Evolutionary conservation across 92 coral and sea anemone species (phyloP).

Genomic region (Porites evermanni): DNA sequence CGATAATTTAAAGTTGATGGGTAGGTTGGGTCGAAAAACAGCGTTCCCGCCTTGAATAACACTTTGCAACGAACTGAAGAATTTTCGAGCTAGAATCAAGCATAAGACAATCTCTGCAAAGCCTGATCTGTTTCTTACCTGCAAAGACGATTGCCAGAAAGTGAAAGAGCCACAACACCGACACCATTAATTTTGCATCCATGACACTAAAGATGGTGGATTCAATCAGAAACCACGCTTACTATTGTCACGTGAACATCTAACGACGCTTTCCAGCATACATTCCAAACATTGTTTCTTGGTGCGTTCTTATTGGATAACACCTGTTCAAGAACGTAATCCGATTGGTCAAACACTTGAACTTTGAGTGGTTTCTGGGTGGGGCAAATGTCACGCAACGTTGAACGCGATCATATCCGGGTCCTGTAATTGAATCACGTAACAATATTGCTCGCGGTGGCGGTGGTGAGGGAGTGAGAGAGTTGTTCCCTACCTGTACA

Average conservation of each 20-base stretch:
- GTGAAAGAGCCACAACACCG: conserved; percentile 27
- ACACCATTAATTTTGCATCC: conserved; percentile 17
- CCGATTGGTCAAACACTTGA: conserved; percentile 34
- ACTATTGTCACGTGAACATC: conserved; percentile 29
- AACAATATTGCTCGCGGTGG: too few relatives aligned
- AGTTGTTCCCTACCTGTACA: too few relatives aligned
- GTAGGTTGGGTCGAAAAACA: conserved; percentile 9
- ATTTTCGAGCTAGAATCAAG: not conserved
- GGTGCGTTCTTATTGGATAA: conserved; percentile 15
- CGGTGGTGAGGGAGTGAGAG: too few relatives aligned
- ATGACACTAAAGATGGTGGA: conserved; percentile 37
- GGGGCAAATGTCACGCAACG: conserved; percentile 33
- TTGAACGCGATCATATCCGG: not conserved
- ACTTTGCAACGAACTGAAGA: conserved; percentile 4
- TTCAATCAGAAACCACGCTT: conserved; percentile 34
- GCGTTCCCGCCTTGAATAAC: not conserved
- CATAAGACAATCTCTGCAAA: not conserved
- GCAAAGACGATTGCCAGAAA: conserved; percentile 13
- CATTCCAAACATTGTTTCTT: not conserved
- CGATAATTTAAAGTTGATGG: conserved; percentile 13
- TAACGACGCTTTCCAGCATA: conserved; percentile 15
- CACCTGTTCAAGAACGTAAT: not conserved
- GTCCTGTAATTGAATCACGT: not conserved
- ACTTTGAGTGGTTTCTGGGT: conserved; percentile 12
- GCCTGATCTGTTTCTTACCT: conserved; percentile 4